Conservation (phyloP, 2,888 invertebrate species). For the Mythimna albipuncta region DNA sequence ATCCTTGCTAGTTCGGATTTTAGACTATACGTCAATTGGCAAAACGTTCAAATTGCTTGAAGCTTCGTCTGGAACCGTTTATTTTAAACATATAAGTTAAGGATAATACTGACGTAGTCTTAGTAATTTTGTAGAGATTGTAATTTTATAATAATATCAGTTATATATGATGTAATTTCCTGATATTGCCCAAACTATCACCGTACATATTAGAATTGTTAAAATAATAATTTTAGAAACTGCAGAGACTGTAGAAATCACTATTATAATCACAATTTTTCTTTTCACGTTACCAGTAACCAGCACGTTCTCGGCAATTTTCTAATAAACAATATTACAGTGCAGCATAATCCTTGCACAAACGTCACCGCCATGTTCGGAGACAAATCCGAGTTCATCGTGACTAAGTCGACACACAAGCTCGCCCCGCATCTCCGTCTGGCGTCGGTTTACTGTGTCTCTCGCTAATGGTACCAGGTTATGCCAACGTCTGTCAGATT, state of each 20-base stretch:
- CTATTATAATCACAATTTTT: background rate
- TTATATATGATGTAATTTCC: no score
- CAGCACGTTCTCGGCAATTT: constrained; percentile 3
- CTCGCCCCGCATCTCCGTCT: constrained; percentile 28
- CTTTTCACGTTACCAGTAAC: background rate
- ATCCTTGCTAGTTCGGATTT: no score
- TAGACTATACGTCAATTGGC: no score
- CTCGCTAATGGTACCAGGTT: constrained; percentile 44
- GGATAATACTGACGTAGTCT: background rate
- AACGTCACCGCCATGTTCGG: constrained; percentile 46
- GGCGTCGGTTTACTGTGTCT: constrained; percentile 24
- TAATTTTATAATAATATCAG: no score
- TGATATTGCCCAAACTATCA: no score
- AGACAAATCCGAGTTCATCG: constrained; percentile 54
- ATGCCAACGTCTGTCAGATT: constrained; percentile 37
- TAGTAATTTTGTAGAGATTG: background rate
- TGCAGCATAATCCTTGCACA: constrained; percentile 50
- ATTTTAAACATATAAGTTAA: no score
- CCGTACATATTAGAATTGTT: no score
- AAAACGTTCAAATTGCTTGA: no score
- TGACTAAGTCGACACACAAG: constrained; percentile 52
- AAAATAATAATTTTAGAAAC: background rate
- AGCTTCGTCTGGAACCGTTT: no score
- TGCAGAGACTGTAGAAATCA: background rate
- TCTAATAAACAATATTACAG: constrained; percentile 16